Base-by-base conservation (phyloP, 2,888 invertebrate species). In the Drosophila paramelanica region DNA sequence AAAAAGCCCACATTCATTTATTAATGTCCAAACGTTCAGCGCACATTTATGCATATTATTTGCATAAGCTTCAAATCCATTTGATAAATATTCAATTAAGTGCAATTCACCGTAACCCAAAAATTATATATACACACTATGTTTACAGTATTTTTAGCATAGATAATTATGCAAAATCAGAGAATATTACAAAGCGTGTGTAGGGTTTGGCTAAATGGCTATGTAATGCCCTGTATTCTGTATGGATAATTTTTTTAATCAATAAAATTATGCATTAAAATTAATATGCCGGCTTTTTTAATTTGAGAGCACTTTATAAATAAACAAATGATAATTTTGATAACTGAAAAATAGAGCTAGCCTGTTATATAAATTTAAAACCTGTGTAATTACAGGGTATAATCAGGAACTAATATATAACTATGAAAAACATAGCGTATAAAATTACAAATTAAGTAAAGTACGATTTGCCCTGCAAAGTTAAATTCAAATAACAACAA, bases 51-150 rank as follows among this genome's bases (percentile, higher is more conserved):
- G 62, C 45, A 64, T 69, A 60, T 71, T 81, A 82, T 88, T 81
- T 79, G 77, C 86, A 88, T 85, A 79, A 85, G 79, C 79, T 69
- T 43, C 11, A 57, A 69, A 66, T 73, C 56, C 59, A 69, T 66
- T 82, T 85, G 86, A 83, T 83, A 88, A 88, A 88, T 88, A 88
- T 88, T 83, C 83, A 79, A 83, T 83, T 83, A 82, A 46, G 50
- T 73, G 66, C 58, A 59, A 45, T 64, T 27, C 36, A 23, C 46
- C 49, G 43, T 41, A 57, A 33, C 25, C 46, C 41, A 57, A 49
- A 66, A 60, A 66, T 42, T 20, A 7, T 43, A 6, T 36, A 25
- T 33, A 23, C 8, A 33, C 14, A 14, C 42, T 31, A 7, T 33
- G 62, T 17, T 64, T 51, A 51, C 47, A 58, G 73, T 67, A 67